Evolutionary conservation across 2,888 invertebrate genomes (phyloP), one percentile per base, ranked within the genome.

Genomic region (Platycheirus albimanus): DNA sequence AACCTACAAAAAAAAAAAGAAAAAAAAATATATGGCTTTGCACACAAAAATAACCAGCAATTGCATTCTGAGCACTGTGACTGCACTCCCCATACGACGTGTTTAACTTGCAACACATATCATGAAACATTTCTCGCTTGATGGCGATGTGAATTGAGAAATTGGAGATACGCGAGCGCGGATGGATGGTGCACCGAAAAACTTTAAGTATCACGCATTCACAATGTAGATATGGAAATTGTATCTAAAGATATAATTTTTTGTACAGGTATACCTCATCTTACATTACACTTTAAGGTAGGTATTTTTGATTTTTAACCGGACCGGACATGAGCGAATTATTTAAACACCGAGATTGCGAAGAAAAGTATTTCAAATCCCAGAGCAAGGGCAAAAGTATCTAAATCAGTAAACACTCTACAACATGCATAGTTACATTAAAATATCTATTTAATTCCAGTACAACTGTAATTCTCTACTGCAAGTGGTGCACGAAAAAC

Each of bases 391-490:
- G n/a, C 17, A 72, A 51, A 45, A 36, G 61, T 49, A 66, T 77
- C 77, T 83, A 72, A 83, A 83, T 70, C 83, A 66, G 66, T 81
- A 76, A 47, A 28, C 76, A 76, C 72, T 43, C n/a, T n/a, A 13
- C 17, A 15, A 13, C 6, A 24, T 24, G 3, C 24, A 24, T n/a
- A 3, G 0, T 2, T 8, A 24, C 7, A 2, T 24, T 2, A 5
- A 20, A 24, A 49, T 51, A 49, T 3, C 3, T 54, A 36, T 58
- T 79, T 61, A 52, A 61, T 63, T 67, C 51, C 17, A 13, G n/a
- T 11, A 54, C 6, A 47, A 51, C n/a, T n/a, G 63, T 51, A 54
- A 49, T 28, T 69, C 41, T 19, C 17, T 56, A 20, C 24, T 19
- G 8, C 36, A 4, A 41, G 13, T 15, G 24, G 38, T 41, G 24